phyloP scores from a whole-genome alignment of 2,888 invertebrate genomes.

The Dorcus parallelipipedus region DNA sequence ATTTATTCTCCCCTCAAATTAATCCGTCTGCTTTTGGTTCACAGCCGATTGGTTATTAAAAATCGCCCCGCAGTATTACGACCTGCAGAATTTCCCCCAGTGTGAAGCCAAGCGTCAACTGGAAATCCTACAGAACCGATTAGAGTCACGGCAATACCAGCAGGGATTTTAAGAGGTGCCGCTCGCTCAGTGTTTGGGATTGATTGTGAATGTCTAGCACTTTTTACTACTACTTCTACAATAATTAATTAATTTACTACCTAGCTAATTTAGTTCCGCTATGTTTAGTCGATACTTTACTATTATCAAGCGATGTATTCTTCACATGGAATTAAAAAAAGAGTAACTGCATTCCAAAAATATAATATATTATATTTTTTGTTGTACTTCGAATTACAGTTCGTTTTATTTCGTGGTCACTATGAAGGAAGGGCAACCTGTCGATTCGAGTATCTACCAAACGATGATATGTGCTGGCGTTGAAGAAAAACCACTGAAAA shows the following conservation, averaged over 20 bases:
- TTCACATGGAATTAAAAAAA: slow-evolving; percentile 5
- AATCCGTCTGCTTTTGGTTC: slow-evolving; percentile 20
- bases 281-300: slow-evolving; percentile 4
- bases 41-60: slow-evolving; percentile 91
- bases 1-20: not conserved
- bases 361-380: slow-evolving; percentile 10
- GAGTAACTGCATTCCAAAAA: slow-evolving; percentile 16
- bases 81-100: slow-evolving; percentile 94
- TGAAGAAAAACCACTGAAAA: not conserved
- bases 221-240: not conserved
- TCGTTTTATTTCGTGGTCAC: too few species aligned
- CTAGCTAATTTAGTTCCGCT: not conserved
- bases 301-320: slow-evolving; percentile 4
- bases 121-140: slow-evolving; percentile 78
- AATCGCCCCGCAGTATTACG: slow-evolving; percentile 97
- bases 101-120: slow-evolving; percentile 95
- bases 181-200: not conserved
- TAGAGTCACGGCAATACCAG: slow-evolving; percentile 85
- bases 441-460: not conserved
- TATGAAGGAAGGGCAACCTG: not conserved
- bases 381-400: not conserved
- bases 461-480: not conserved
- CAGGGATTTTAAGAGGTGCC: slow-evolving; percentile 74
- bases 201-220: not conserved
- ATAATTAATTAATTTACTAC: not conserved